Percentiles rank a stretch among this genome's conserved stretches.
Evolutionary conservation across 2,113 vertebrate genomes (phyloP).

Genomic region (Indicator maculatus): DNA sequence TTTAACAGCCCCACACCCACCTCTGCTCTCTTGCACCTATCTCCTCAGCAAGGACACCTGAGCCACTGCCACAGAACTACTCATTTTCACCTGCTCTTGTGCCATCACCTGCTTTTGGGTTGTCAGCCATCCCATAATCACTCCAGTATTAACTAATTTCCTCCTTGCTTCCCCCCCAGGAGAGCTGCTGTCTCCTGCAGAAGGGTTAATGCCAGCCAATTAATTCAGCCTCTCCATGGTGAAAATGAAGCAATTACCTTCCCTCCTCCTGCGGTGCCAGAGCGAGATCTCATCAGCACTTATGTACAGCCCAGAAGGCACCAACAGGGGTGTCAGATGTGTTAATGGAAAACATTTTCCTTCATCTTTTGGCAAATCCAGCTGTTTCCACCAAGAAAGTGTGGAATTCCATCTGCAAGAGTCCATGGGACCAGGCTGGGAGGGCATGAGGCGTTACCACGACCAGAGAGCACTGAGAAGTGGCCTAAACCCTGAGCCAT

Average conservation of each 20-base stretch:
- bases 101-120: neutral
- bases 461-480: neutral
- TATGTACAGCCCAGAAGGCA: rapidly evolving
- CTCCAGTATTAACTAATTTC: neutral
- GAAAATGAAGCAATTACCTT: neutral
- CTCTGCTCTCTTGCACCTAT: neutral
- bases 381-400: neutral
- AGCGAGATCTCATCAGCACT: conserved; percentile 44
- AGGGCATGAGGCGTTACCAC: neutral
- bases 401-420: neutral
- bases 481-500: neutral
- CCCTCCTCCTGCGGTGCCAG: neutral
- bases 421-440: neutral
- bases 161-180: neutral
- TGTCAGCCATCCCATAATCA: neutral
- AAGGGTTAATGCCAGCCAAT: conserved; percentile 11
- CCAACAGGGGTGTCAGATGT: neutral
- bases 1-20: rapidly evolving
- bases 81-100: neutral
- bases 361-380: neutral
- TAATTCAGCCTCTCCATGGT: neutral
- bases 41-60: neutral
- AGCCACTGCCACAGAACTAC: rapidly evolving
- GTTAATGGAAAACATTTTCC: conserved; percentile 49
- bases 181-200: neutral